These are phyloP conservation scores for Mycteria americana DNA, from an alignment of 2,797 vertebrate species.

Conservation along the genomic window DNA sequence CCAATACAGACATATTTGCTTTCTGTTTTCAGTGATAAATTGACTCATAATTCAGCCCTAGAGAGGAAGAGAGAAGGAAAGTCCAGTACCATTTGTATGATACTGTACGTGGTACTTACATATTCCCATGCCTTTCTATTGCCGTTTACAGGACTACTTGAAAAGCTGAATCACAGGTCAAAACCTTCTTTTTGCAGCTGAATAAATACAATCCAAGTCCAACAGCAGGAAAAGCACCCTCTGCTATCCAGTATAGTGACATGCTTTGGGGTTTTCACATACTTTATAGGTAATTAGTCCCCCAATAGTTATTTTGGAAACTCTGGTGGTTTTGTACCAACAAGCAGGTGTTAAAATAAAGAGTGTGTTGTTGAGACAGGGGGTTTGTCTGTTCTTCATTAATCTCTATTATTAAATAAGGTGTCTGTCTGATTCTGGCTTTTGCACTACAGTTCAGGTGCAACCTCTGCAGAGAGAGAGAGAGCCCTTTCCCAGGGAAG, in stretches of 20 bases:
- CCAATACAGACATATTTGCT: neutral
- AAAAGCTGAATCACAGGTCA: neutral
- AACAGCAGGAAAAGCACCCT: neutral
- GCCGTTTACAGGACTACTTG: neutral
- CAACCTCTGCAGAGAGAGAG: neutral
- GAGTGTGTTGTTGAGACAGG: neutral
- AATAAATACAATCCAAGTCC: neutral
- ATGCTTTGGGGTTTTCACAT: neutral
- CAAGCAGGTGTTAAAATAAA: neutral
- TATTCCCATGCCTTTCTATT: neutral
- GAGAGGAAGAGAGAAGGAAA: neutral
- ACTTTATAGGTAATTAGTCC: neutral
- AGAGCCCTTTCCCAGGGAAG: neutral
- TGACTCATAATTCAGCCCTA: neutral
- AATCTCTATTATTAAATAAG: neutral
- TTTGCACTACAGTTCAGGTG: neutral
- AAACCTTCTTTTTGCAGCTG: neutral
- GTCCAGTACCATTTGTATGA: neutral
- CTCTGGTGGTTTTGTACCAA: neutral
- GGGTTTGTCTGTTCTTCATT: neutral
- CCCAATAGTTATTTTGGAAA: neutral
- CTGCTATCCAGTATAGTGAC: neutral
- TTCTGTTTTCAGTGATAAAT: conserved; percentile 21
- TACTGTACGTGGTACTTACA: neutral
- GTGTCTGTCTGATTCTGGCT: neutral